Base-by-base conservation (phyloP, 2,113 vertebrate genomes). In the Elgaria multicarinata region DNA sequence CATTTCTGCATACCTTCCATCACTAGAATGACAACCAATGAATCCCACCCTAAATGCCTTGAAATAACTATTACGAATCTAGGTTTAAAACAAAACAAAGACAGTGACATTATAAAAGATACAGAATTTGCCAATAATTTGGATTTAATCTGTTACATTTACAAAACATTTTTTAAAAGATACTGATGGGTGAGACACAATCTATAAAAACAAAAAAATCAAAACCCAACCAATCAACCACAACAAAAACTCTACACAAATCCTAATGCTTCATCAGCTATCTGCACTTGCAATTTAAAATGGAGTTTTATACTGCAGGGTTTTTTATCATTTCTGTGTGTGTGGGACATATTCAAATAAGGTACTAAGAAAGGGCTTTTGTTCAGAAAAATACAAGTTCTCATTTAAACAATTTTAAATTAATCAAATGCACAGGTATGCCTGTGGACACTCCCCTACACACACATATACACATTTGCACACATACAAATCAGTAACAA, bases 371-470 rank as follows among this genome's bases (percentile, higher is more conserved):
- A 77, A 18, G 31, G 28, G 50, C 20, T 76, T 75, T 10, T 77
- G 3, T 50, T 89, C 14, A 75, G 6, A 76, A 83, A 55, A 83
- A 53, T 3, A 8, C 20, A 42, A n/a, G 58, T 0, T 0, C 0
- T 0, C n/a, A 7, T 62, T 76, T 67, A 76, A 14, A 79, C 3
- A 46, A 26, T 77, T 58, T 74, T 46, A 20, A 53, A 7, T 5
- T 86, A 92, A 26, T 39, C 85, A 26, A 33, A 62, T 62, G 67
- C 0, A 66, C 31, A n/a, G 36, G 24, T 6, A 36, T 36, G 3
- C 22, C 58, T 62, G 18, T 22, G 20, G 20, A 62, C 58, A 62
- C 20, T 2, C 12, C 53, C 14, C 6, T 13, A 42, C 1, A 66
- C 14, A 6, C n/a, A 12, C 36, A 76, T 69, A 84, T 9, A 42